phyloP scores from a whole-genome alignment of 2,113 vertebrate species.

The Neofelis nebulosa region DNA sequence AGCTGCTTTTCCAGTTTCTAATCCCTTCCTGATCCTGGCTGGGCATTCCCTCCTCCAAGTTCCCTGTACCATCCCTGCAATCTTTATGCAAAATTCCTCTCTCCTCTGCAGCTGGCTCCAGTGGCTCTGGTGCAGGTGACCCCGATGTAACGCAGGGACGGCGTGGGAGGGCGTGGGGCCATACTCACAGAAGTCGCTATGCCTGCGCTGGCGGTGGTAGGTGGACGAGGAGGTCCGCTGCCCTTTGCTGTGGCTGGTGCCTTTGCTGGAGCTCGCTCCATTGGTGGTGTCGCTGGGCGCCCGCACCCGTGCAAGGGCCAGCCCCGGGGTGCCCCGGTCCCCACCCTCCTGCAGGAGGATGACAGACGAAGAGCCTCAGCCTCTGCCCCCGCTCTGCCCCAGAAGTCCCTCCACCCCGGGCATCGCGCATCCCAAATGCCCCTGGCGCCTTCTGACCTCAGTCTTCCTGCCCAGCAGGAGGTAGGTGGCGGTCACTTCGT shows the following conservation, averaged over 20 bases:
- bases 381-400: neutral
- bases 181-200: conserved; percentile 95
- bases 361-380: neutral
- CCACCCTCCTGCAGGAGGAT: conserved; percentile 83
- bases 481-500: conserved; percentile 96
- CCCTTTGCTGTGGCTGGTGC: conserved; percentile 91
- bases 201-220: conserved; percentile 94
- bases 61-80: rapidly evolving
- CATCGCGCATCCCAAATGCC: neutral
- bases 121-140: neutral
- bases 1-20: neutral
- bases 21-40: neutral
- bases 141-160: rapidly evolving
- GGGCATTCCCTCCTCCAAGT: neutral
- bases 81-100: neutral
- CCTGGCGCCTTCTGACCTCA: conserved; percentile 84
- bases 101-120: rapidly evolving
- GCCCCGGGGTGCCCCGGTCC: conserved; percentile 87
- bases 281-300: conserved; percentile 92
- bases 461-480: conserved; percentile 93
- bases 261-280: conserved; percentile 90
- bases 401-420: neutral
- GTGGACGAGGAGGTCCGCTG: conserved; percentile 91
- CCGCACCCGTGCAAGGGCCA: conserved; percentile 93
- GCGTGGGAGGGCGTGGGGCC: rapidly evolving